Conservation (phyloP, 2,113 vertebrate species). For the Urocynchramus pylzowi region DNA sequence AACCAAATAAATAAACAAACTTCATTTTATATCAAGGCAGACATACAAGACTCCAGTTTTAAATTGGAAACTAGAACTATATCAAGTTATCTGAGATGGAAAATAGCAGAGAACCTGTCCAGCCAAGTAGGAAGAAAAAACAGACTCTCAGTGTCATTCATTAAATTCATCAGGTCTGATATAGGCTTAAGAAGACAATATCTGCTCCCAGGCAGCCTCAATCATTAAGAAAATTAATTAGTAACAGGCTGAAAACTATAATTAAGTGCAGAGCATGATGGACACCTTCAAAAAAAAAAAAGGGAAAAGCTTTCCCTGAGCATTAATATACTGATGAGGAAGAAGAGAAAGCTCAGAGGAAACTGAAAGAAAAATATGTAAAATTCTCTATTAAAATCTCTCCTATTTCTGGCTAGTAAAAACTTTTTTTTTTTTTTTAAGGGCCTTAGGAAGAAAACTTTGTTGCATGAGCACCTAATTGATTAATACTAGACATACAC, state of each 20-base stretch:
- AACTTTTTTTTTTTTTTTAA: not conserved
- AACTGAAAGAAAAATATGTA: not conserved
- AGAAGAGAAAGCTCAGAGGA: not conserved
- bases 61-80: not conserved
- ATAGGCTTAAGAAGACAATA: not conserved
- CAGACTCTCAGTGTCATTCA: not conserved
- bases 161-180: not conserved
- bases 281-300: not conserved
- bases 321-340: not conserved
- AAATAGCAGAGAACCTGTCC: not conserved
- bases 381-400: not conserved
- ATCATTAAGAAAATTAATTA: not conserved
- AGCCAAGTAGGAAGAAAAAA: not conserved
- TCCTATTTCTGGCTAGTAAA: not conserved
- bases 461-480: not conserved
- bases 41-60: not conserved
- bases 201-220: not conserved
- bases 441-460: not conserved
- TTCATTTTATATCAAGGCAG: not conserved
- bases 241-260: not conserved
- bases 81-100: not conserved
- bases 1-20: not conserved
- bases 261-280: not conserved
- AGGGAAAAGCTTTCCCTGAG: not conserved
- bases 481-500: not conserved